phyloP scores from a whole-genome alignment of 2,888 invertebrate species.

The Nematopogon swammerdamellus region DNA sequence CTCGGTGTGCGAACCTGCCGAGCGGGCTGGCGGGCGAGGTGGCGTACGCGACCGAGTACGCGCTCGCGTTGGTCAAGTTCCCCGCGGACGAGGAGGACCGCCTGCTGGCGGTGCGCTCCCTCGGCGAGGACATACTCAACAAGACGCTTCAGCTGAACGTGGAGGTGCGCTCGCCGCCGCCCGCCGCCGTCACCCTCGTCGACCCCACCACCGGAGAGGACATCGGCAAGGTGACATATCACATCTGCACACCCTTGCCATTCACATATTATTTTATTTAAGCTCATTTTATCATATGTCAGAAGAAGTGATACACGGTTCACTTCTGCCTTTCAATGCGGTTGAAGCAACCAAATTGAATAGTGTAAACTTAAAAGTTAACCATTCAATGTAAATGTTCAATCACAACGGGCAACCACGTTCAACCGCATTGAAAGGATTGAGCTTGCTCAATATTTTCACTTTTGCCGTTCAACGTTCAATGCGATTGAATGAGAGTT shows the following conservation, averaged over 20 bases:
- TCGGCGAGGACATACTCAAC: constrained; percentile 59
- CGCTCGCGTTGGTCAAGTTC: constrained; percentile 77
- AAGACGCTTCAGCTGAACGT: constrained; percentile 79
- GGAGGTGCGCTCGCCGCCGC: constrained; percentile 67
- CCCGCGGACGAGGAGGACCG: constrained; percentile 86
- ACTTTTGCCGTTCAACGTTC: too few species aligned
- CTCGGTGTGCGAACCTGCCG: constrained; percentile 81
- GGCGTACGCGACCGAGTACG: constrained; percentile 84
- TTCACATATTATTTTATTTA: constrained; percentile 44
- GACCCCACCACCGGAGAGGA: constrained; percentile 47
- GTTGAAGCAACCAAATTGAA: too few species aligned
- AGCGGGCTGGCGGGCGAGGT: constrained; percentile 64
- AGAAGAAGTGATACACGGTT: too few species aligned
- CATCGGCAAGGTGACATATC: constrained; percentile 57
- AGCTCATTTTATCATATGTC: too few species aligned
- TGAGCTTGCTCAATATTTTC: too few species aligned
- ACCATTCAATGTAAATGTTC: too few species aligned
- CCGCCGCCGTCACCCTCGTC: constrained; percentile 53
- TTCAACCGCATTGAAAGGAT: too few species aligned
- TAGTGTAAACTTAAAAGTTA: too few species aligned
- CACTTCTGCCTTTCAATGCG: too few species aligned
- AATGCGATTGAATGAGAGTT: too few species aligned
- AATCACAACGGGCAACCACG: too few species aligned
- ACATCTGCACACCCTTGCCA: too few species aligned
- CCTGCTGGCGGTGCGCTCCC: constrained; percentile 67